These are phyloP conservation scores for Halichondria panicea DNA, from an alignment of 37 sponge, comb jelly and placozoan species.

Conservation along the genomic window DNA sequence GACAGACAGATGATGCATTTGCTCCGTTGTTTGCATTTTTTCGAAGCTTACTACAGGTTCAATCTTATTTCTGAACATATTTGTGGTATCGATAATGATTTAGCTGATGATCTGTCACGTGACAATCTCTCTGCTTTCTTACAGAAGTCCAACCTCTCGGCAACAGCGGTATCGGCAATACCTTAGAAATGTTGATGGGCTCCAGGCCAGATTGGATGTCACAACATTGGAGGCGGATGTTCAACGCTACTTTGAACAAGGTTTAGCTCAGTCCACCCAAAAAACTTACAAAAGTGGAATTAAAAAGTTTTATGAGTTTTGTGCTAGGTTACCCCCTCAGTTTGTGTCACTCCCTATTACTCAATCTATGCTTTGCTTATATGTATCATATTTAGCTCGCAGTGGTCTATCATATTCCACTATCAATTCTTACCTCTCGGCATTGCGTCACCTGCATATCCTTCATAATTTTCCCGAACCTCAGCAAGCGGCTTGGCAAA, in stretches of 20 bases:
- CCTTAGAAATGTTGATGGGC: conserved; percentile 21
- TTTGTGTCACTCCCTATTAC: conserved; percentile 47
- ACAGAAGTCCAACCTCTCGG: not conserved
- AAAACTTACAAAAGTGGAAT: conserved; percentile 46
- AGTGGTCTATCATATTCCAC: conserved; percentile 26
- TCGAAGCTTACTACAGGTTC: conserved; percentile 39
- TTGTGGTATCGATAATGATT: conserved; percentile 6
- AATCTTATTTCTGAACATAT: conserved; percentile 3
- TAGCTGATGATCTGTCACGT: conserved; percentile 59
- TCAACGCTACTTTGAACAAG: conserved; percentile 31
- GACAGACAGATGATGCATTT: conserved; percentile 28
- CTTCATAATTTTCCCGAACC: conserved; percentile 39
- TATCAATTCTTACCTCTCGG: conserved; percentile 64
- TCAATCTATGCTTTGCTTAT: conserved; percentile 27
- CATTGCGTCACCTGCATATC: conserved; percentile 40
- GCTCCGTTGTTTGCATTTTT: conserved; percentile 28
- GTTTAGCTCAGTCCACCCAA: conserved; percentile 52
- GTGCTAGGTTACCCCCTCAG: too few relatives aligned
- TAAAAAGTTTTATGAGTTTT: conserved; percentile 33
- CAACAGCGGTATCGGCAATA: not conserved
- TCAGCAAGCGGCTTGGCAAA: conserved; percentile 27
- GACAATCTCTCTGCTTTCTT: conserved; percentile 11
- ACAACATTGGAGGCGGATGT: conserved; percentile 31
- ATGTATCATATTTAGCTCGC: conserved; percentile 24
- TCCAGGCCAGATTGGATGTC: conserved; percentile 59